Base-by-base conservation (phyloP, 2,888 invertebrate genomes). In the Automeris io region DNA sequence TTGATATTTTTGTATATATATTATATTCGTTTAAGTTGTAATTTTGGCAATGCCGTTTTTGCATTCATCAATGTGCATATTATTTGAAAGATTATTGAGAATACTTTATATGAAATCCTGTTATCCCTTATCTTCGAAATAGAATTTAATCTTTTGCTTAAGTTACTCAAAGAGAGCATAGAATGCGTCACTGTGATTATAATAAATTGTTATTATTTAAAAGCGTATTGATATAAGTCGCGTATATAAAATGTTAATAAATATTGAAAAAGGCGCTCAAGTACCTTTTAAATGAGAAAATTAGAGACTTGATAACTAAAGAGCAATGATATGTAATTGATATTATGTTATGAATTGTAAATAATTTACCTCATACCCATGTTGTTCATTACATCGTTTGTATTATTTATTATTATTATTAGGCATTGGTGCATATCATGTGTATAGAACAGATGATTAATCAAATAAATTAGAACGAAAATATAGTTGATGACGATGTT, bases 351-450 rank as follows among this genome's bases (percentile, higher is more conserved):
- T 67, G 57, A 29, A 29, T 29, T 75, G 78, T 77, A 78, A 69
- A 76, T 73, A 69, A 55, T 73, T 74, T 67, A 68, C 57, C 65
- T 74, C 70, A 69, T 75, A 64, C 67, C 59, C 54, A 59, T 64
- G 70, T 68, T 65, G 64, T 70, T 77, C 70, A 72, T 75, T 54
- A 60, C 66, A 71, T 79, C 55, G 68, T 83, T 83, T 81, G 67
- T 82, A 80, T 86, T 73, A 83, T 85, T 85, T 82, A 81, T 29
- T 29, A 29, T 26, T 26, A 29, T 29, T 29, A 29, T 29, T 85
- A 85, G 79, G 75, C 85, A 85, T 85, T 85, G 86, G 85, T 85
- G 86, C 86, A 86, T 86, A 86, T 86, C 86, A 86, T 83, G 86
- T 86, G 85, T 83, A 82, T 85, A 85, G 82, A 74, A 72, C 85